Evolutionary conservation across 2,797 vertebrate genomes (phyloP).

Genomic region (Sebastes iracundus): DNA sequence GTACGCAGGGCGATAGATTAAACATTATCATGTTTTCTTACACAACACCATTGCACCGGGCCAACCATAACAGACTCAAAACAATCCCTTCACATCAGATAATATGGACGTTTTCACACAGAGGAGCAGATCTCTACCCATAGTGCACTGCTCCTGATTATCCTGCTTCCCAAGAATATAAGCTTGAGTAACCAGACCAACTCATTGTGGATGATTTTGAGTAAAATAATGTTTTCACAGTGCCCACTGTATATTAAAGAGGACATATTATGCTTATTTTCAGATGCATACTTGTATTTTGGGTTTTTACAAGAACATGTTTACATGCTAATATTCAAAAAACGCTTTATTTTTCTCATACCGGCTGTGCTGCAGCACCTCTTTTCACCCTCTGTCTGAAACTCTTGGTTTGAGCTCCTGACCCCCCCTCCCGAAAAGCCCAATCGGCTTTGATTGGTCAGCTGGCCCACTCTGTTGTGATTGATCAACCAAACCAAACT

Average conservation of each 20-base stretch:
- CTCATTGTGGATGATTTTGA: not conserved
- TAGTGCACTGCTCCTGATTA: not conserved
- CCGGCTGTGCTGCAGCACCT: too few species aligned
- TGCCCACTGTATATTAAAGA: not conserved
- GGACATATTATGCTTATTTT: too few species aligned
- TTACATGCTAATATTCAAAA: too few species aligned
- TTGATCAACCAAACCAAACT: too few species aligned
- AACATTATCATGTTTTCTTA: conserved; percentile 45
- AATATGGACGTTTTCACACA: conserved; percentile 41
- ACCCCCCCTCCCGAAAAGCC: too few species aligned
- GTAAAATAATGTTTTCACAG: not conserved
- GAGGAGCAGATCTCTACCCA: conserved; percentile 8
- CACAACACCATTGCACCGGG: conserved; percentile 18
- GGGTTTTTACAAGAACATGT: too few species aligned
- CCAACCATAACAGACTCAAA: conserved; percentile 52
- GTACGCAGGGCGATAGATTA: conserved; percentile 48
- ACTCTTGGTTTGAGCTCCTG: too few species aligned
- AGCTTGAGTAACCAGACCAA: not conserved
- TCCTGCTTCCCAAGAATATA: conserved; percentile 7
- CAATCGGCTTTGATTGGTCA: too few species aligned
- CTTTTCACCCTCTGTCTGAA: too few species aligned
- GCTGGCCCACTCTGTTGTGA: too few species aligned
- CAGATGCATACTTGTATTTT: too few species aligned
- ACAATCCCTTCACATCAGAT: conserved; percentile 63
- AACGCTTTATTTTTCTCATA: too few species aligned